A percentile compares a stretch with the other conserved stretches of the same genome.
phyloP scores from a whole-genome alignment of 2,888 invertebrate genomes.

The Magallana nippona region DNA sequence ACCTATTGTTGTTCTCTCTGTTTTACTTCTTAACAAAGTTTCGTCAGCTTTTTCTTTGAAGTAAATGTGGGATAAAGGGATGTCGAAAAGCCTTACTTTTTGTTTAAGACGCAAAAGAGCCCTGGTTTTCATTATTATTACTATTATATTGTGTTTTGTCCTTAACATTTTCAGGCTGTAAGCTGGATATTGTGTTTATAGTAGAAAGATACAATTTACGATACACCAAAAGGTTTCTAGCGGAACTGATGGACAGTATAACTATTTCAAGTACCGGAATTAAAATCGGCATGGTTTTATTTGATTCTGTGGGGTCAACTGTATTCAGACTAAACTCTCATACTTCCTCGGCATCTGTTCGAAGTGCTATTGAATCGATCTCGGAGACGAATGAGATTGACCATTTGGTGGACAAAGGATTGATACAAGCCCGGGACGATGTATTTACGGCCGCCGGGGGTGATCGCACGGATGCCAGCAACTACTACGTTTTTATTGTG shows the following conservation, averaged over 20 bases:
- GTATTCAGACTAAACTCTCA: neutral
- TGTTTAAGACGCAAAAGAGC: too few relatives aligned
- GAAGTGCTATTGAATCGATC: neutral
- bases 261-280: neutral
- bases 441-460: neutral
- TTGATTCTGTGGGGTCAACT: neutral
- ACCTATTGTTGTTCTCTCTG: too few relatives aligned
- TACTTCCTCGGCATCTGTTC: neutral
- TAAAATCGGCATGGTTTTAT: neutral
- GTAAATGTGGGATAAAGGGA: too few relatives aligned
- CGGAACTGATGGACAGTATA: neutral
- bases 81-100: too few relatives aligned
- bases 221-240: neutral
- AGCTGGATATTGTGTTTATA: conserved; percentile 7
- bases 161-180: neutral
- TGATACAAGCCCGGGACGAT: neutral
- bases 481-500: neutral
- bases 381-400: neutral
- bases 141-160: too few relatives aligned
- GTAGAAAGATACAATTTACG: neutral
- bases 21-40: too few relatives aligned
- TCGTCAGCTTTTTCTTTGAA: too few relatives aligned
- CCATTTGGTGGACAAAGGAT: neutral
- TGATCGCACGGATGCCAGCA: neutral
- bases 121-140: neutral